Base-by-base conservation (phyloP, 2,888 invertebrate genomes). In the Andrena camellia region DNA sequence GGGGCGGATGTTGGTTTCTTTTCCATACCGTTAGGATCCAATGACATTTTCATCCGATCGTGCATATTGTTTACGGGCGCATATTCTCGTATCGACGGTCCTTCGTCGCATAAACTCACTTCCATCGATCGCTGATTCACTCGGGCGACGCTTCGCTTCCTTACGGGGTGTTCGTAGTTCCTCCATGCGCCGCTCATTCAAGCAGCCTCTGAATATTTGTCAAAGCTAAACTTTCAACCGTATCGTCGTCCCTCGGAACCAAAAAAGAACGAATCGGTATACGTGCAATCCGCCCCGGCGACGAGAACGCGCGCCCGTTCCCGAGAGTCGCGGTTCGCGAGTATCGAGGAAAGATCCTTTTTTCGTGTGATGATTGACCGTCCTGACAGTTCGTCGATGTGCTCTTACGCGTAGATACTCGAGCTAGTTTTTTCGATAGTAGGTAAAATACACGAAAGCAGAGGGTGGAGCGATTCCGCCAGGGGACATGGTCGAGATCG, bases 301-400 rank as follows among this genome's bases (percentile, higher is more conserved):
- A 76, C 54, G 50, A 52, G 35, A 64, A 60, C 82, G 75, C 82
- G 75, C 77, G 75, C 77, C 85, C 81, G 77, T 82, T 88, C 87
- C 86, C 87, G 84, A 83, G 86, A 88, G 78, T 86, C 82, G 76
- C 83, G 86, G 68, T 80, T 74, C 86, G 79, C 80, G 84, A 88
- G 72, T 81, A 81, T 80, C 77, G 76, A 75, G 76, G 71, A 68
- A 72, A 74, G 26, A 26, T 52, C 69, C 84, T 70, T 78, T 78
- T 87, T 86, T 86, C 88, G 86, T 86, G 84, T 88, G 87, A 86
- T 87, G 88, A 79, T 86, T 87, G 83, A 89, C 88, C 87, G 86
- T 88, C 88, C 88, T 86, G 82, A 88, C 86, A 86, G 87, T 87
- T 83, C 79, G 88, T 88, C 88, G 84, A 88, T 89, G 88, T 87